phyloP scores from a whole-genome alignment of 2,888 invertebrate genomes.

The Thera britannica region DNA sequence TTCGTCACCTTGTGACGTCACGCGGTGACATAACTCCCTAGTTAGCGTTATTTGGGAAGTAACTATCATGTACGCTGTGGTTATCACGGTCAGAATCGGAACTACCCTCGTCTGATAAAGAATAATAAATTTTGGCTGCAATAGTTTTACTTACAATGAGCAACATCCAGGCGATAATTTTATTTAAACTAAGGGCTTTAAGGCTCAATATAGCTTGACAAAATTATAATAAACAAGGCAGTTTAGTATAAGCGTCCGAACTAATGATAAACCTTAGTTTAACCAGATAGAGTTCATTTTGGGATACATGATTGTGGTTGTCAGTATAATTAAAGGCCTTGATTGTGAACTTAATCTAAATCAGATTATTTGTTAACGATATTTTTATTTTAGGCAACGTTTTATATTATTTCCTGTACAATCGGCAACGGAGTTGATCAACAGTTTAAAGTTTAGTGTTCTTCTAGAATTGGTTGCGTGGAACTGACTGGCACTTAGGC shows the following conservation, averaged over 20 bases:
- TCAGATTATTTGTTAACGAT: conserved; percentile 26
- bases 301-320: background rate
- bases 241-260: background rate
- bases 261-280: background rate
- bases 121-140: background rate
- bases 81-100: conserved; percentile 27
- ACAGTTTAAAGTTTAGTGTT: too few species aligned
- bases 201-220: background rate
- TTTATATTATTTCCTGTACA: too few species aligned
- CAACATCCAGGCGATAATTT: background rate
- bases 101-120: conserved; percentile 4
- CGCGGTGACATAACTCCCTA: conserved; percentile 28
- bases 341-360: conserved; percentile 24
- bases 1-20: conserved; percentile 37
- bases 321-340: conserved; percentile 13
- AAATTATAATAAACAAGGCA: background rate
- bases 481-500: too few species aligned
- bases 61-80: conserved; percentile 11
- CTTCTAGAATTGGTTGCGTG: too few species aligned
- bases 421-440: too few species aligned
- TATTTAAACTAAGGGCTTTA: background rate
- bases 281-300: background rate
- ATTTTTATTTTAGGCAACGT: conserved; percentile 10
- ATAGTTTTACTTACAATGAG: background rate
- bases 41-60: conserved; percentile 6